Conservation (phyloP, 2,113 vertebrate species). For the Lepus europaeus region DNA sequence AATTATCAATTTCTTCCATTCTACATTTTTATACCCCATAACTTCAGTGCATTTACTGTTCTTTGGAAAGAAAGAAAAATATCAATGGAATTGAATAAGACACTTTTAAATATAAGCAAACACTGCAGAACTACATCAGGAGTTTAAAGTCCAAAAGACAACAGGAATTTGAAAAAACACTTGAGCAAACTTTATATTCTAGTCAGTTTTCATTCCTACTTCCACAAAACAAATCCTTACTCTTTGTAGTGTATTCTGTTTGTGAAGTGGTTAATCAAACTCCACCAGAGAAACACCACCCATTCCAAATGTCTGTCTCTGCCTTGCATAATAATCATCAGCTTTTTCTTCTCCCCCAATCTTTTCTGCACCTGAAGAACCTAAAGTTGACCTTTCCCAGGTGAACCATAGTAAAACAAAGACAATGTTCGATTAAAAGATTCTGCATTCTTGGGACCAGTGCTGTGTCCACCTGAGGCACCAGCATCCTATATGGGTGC, state of each 20-base stretch:
- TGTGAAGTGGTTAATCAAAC: conserved; percentile 76
- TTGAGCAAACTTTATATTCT: conserved; percentile 51
- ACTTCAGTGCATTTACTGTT: conserved; percentile 11
- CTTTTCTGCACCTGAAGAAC: conserved; percentile 83
- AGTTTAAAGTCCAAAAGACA: conserved; percentile 5
- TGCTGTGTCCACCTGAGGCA: too few relatives aligned
- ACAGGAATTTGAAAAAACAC: conserved; percentile 41
- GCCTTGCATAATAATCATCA: conserved; percentile 81
- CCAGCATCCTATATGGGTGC: too few relatives aligned
- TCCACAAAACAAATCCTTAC: neutral
- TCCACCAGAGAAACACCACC: conserved; percentile 78
- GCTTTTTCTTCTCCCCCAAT: conserved; percentile 83
- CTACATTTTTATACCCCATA: neutral
- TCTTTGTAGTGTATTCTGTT: conserved; percentile 78
- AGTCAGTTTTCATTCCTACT: conserved; percentile 57
- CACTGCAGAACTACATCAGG: neutral
- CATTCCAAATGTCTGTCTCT: conserved; percentile 71
- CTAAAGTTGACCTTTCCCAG: conserved; percentile 87
- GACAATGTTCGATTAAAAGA: conserved; percentile 88
- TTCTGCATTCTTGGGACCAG: conserved; percentile 56
- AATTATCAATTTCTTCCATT: conserved; percentile 18
- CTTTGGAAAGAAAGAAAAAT: neutral
- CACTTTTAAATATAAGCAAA: conserved; percentile 56
- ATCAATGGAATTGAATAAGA: conserved; percentile 32
- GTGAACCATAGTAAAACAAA: conserved; percentile 80